phyloP scores from a whole-genome alignment of 2,888 invertebrate species.

The Hemistola chrysoprasaria region DNA sequence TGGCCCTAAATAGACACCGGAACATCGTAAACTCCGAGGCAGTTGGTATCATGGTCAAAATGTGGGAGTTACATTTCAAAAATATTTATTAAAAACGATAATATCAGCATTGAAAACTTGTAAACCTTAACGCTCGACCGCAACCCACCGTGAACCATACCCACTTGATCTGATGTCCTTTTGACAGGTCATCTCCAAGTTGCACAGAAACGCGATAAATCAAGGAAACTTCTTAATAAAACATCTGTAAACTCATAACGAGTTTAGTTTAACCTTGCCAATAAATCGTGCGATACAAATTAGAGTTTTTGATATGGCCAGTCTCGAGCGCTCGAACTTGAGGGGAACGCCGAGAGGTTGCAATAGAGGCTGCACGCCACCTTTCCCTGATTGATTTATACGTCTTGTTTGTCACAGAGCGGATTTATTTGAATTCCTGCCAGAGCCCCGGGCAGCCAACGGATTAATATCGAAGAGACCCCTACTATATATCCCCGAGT shows the following conservation, averaged over 20 bases:
- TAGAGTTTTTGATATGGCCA: conserved; percentile 58
- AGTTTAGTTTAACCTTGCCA: conserved; percentile 73
- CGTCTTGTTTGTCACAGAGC: conserved; percentile 81
- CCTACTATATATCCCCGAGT: conserved; percentile 75
- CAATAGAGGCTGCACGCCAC: conserved; percentile 77
- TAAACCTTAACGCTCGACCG: too few relatives aligned
- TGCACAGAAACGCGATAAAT: conserved; percentile 52
- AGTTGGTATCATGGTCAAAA: conserved; percentile 20
- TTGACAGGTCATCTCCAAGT: conserved; percentile 22
- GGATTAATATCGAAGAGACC: conserved; percentile 80
- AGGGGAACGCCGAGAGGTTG: conserved; percentile 35
- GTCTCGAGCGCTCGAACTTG: conserved; percentile 41
- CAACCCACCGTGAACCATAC: too few relatives aligned
- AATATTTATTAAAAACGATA: neutral
- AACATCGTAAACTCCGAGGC: conserved; percentile 43
- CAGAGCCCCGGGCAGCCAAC: conserved; percentile 70
- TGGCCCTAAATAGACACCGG: conserved; percentile 48
- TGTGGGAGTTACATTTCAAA: neutral
- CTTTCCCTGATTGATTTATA: conserved; percentile 81
- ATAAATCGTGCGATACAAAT: conserved; percentile 79
- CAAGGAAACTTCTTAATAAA: conserved; percentile 65
- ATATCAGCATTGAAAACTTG: too few relatives aligned
- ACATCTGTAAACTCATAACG: conserved; percentile 70
- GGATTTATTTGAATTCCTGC: conserved; percentile 83
- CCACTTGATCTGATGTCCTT: conserved; percentile 17